These are phyloP conservation scores for Calliphora vomitoria DNA, from an alignment of 2,888 invertebrate species.

Conservation along the genomic window DNA sequence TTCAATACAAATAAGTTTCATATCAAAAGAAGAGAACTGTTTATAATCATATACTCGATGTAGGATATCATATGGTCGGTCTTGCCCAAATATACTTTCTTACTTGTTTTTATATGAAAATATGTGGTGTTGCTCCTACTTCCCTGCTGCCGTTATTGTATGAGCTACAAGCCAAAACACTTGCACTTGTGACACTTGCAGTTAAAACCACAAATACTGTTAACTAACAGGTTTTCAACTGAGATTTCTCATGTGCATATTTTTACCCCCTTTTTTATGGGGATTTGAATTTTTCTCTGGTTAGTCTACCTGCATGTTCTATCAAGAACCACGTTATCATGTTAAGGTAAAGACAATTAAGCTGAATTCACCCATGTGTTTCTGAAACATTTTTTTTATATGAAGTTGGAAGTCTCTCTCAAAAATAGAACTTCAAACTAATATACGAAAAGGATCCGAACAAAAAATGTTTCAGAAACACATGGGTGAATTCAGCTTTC, in stretches of 20 bases:
- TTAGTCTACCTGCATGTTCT: neutral
- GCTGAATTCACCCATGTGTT: too few relatives aligned
- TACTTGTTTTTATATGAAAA: neutral
- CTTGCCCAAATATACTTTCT: too few relatives aligned
- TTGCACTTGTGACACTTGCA: conserved; percentile 67
- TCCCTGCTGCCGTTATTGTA: neutral
- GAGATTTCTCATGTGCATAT: conserved; percentile 52
- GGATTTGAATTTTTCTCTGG: neutral
- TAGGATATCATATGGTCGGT: too few relatives aligned
- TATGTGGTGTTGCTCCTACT: conserved; percentile 14
- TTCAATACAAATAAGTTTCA: too few relatives aligned
- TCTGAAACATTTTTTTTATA: too few relatives aligned
- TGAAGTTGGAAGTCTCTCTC: too few relatives aligned
- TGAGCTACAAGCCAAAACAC: conserved; percentile 42
- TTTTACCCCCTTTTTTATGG: neutral
- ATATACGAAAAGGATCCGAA: too few relatives aligned
- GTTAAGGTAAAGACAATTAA: neutral
- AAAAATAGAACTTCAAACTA: too few relatives aligned
- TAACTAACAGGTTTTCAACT: conserved; percentile 58
- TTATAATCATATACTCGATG: too few relatives aligned
- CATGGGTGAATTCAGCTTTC: too few relatives aligned
- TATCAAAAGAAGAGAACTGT: too few relatives aligned
- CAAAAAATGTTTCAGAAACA: too few relatives aligned
- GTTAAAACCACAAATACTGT: conserved; percentile 63
- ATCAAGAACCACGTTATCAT: neutral